A percentile compares a stretch with the other conserved stretches of the same genome.
Conservation (phyloP, 2,888 invertebrate species). For the Nyleta sp. region DNA sequence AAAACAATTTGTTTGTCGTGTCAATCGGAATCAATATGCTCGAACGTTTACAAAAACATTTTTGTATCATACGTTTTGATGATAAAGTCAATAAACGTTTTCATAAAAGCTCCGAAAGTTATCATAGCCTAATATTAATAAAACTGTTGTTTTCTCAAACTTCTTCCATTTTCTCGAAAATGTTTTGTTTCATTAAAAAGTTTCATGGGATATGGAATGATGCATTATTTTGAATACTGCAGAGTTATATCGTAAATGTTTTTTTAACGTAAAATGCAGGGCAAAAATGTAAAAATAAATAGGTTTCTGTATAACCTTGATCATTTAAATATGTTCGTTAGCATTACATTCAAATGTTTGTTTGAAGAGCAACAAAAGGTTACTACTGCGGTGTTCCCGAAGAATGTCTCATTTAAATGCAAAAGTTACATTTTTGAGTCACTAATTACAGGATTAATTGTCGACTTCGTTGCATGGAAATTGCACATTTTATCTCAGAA, state of each 20-base stretch:
- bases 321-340: no score
- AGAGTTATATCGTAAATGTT: conserved; percentile 45
- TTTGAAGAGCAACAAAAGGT: not conserved
- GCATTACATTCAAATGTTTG: not conserved
- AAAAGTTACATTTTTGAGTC: not conserved
- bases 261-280: not conserved
- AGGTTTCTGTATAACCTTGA: not conserved
- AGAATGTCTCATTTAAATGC: conserved; percentile 9
- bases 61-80: conserved; percentile 37
- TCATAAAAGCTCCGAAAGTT: conserved; percentile 50
- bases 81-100: conserved; percentile 58
- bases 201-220: conserved; percentile 53
- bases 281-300: conserved; percentile 28
- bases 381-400: not conserved
- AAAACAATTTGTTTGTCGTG: not conserved
- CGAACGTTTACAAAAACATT: conserved; percentile 34
- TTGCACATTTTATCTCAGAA: no score
- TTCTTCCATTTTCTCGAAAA: conserved; percentile 57
- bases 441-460: no score
- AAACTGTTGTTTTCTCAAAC: conserved; percentile 56
- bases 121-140: conserved; percentile 61
- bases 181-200: conserved; percentile 61
- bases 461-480: no score
- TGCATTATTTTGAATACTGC: conserved; percentile 53
- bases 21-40: conserved; percentile 20